Base-by-base conservation (phyloP, 2,888 invertebrate genomes). In the Clistopyga incitator region DNA sequence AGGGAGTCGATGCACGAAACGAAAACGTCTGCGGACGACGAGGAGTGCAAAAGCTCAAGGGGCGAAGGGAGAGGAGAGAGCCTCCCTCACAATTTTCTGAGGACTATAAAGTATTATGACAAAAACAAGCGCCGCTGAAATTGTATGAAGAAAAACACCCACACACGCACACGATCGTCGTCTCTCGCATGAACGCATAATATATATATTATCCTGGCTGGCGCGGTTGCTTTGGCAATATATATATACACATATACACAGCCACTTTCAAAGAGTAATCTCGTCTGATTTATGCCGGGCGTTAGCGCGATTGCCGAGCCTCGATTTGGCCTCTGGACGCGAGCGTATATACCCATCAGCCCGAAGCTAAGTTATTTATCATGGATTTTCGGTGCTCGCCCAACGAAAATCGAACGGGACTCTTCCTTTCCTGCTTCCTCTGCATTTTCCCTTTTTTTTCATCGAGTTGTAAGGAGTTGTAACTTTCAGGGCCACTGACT, bases 51-150 rank as follows among this genome's bases (percentile, higher is more conserved):
- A 61, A 74, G 18, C 59, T 61, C 47, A 29, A 54, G 52, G 76
- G 67, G n/a, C n/a, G n/a, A 64, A 56, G 61, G 52, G 25, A 45
- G 8, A 15, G n/a, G 42, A 25, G 50, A 59, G 76, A 59, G 25
- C 70, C 82, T 68, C 86, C 87, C 85, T 84, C 82, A 85, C 87
- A 84, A 83, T 83, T 83, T 87, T 89, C 83, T 79, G 88, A 81
- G 84, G 84, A 86, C 88, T 88, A 89, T 90, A 89, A 91, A 90
- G 86, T 88, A 91, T 90, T 88, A 88, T 87, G 91, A 91, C 91
- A 89, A 90, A 90, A 90, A 90, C 91, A 91, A 86, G 76, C 89
- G 78, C 61, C 29, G 54, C 47, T 61, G 20, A 68, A 54, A 29
- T 56, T 59, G 70, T 34, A 25, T 52, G 64, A 38, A 68, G 67